These are phyloP conservation scores for Alentia gelatinosa DNA, from an alignment of 2,888 invertebrate genomes.

Conservation along the genomic window DNA sequence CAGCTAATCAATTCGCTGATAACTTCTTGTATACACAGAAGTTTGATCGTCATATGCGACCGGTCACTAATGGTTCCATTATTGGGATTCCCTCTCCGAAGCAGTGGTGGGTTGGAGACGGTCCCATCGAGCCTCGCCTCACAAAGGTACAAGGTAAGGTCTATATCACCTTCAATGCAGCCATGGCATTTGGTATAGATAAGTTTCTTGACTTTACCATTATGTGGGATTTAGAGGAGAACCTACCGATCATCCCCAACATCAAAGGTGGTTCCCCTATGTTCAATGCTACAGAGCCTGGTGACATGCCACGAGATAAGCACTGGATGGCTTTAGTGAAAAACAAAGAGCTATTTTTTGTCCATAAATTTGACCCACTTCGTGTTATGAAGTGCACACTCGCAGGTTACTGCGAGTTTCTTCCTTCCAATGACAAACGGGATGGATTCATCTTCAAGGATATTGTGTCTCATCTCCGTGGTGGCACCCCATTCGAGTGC, in stretches of 20 bases:
- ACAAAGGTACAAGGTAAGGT: conserved; percentile 61
- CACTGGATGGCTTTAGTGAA: conserved; percentile 67
- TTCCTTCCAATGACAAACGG: conserved; percentile 58
- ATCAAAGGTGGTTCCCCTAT: conserved; percentile 68
- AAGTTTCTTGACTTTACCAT: conserved; percentile 66
- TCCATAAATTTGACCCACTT: conserved; percentile 69
- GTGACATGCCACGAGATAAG: conserved; percentile 69
- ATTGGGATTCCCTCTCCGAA: conserved; percentile 68
- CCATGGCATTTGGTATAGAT: conserved; percentile 65
- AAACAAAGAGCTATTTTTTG: conserved; percentile 66
- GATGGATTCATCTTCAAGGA: conserved; percentile 67
- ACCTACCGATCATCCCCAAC: conserved; percentile 65
- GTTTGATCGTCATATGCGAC: conserved; percentile 66
- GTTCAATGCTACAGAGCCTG: conserved; percentile 64
- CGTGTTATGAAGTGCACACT: conserved; percentile 65
- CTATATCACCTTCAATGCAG: conserved; percentile 67
- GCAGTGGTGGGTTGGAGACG: conserved; percentile 69
- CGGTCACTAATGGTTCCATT: conserved; percentile 65
- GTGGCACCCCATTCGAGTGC: conserved; percentile 68
- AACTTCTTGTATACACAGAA: conserved; percentile 69
- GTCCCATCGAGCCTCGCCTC: conserved; percentile 68
- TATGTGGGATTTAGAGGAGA: conserved; percentile 67
- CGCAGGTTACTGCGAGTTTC: conserved; percentile 64
- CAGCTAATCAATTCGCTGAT: conserved; percentile 69
- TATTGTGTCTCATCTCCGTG: conserved; percentile 65